These are phyloP conservation scores for Ecdyonurus torrentis DNA, from an alignment of 2,888 invertebrate species.

Conservation along the genomic window DNA sequence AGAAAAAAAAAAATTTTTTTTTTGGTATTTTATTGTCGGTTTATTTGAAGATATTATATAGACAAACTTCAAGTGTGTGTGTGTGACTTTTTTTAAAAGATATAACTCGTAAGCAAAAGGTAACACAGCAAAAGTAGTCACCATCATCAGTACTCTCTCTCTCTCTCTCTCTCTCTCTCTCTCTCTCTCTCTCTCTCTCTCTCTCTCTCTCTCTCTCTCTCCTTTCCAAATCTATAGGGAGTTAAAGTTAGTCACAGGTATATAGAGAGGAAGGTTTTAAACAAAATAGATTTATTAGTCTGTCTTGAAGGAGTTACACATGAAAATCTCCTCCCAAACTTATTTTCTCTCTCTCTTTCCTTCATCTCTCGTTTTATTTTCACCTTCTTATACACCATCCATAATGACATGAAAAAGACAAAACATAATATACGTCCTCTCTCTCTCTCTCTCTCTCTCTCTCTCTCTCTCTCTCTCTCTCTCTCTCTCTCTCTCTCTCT, in stretches of 20 bases:
- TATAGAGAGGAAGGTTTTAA: neutral
- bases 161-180: too few relatives aligned
- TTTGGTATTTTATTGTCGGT: neutral
- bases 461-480: neutral
- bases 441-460: neutral
- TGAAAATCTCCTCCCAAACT: neutral
- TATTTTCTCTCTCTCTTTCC: neutral
- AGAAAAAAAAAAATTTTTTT: neutral
- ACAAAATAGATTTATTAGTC: neutral
- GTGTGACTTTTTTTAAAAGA: neutral
- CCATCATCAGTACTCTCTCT: neutral
- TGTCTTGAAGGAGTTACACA: neutral
- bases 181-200: too few relatives aligned
- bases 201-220: too few relatives aligned
- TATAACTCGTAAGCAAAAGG: neutral
- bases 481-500: neutral
- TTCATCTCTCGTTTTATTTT: neutral
- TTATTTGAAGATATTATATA: neutral
- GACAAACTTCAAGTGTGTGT: neutral
- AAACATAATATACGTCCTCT: neutral
- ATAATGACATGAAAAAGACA: neutral
- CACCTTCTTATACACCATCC: neutral
- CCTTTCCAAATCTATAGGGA: neutral
- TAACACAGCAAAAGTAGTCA: neutral
- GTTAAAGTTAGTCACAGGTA: too few relatives aligned